Base-by-base conservation (phyloP, 2,888 invertebrate species). In the Azorinus chamasolen region DNA sequence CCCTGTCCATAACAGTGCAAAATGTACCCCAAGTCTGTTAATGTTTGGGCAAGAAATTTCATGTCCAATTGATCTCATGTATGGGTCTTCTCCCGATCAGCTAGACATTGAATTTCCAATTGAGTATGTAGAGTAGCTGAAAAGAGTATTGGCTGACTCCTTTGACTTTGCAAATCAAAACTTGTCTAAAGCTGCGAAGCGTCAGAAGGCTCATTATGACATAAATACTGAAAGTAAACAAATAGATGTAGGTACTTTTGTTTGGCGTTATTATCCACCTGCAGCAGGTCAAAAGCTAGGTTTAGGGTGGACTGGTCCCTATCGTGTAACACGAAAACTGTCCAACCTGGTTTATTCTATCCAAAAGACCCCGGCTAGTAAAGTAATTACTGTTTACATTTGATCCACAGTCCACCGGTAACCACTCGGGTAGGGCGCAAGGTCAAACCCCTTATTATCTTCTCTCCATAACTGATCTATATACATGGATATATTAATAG, bases 51-150 rank as follows among this genome's bases (percentile, higher is more conserved):
- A 37, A 41, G 39, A 55, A 37, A 20, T 55, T 16, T n/a, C n/a
- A 14, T 39, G 37, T 37, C 55, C 55, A 12, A 55, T 55, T 39
- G 32, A 55, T 39, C n/a, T 55, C 8, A 55, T 55, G 55, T 55
- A 20, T 55, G 55, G 22, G 5, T 2, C 41, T 18, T n/a, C 55
- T 20, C 55, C 55, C 8, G 55, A 41, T 55, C 14, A 14, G 14
- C 2, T 37, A 20, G 20, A 37, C 12, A 22, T 39, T 55, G 5
- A 10, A 16, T 55, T 37, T 25, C 27, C 37, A 5, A 37, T 55
- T 18, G 39, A 37, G 14, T 55, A 55, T 41, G 55, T 55, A 18
- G 55, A 55, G 20, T 55, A 39, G 55, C 12, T 55, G n/a, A 37
- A 37, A 32, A 32, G 32, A 32, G 32, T 32, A 4, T 6, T 32